Evolutionary conservation across 2,888 invertebrate species (phyloP).

Genomic region (Lamellibrachia satsuma): DNA sequence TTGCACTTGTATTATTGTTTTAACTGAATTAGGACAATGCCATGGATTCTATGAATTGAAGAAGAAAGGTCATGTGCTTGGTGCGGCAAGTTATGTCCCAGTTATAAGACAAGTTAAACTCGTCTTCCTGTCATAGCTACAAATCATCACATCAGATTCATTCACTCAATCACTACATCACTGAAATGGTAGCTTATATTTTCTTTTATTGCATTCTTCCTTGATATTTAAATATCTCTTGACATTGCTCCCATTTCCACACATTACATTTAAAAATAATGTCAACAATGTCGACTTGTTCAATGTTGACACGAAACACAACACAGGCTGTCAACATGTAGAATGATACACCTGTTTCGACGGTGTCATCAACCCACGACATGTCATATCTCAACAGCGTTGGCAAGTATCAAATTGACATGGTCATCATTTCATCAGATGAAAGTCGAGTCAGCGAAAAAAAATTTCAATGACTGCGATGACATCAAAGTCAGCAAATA

Average conservation of each 20-base stretch:
- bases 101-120: not conserved
- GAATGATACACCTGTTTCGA: not conserved
- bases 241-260: not conserved
- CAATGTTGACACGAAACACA: not conserved
- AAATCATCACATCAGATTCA: not conserved
- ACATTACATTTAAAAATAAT: not conserved
- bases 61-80: no score
- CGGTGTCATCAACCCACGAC: not conserved
- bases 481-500: slow-evolving; percentile 1
- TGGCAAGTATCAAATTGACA: not conserved
- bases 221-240: not conserved
- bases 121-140: not conserved
- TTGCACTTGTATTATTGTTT: no score
- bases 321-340: not conserved
- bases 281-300: not conserved
- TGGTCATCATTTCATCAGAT: not conserved
- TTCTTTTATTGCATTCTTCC: no score
- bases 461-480: not conserved
- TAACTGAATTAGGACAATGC: no score
- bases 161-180: no score
- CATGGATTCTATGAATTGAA: no score
- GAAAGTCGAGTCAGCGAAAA: not conserved
- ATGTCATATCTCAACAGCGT: not conserved
- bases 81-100: not conserved
- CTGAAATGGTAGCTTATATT: no score